Percentiles rank a stretch among this genome's conserved stretches.
Evolutionary conservation across 2,113 vertebrate species (phyloP).

Genomic region (Tympanuchus pallidicinctus): DNA sequence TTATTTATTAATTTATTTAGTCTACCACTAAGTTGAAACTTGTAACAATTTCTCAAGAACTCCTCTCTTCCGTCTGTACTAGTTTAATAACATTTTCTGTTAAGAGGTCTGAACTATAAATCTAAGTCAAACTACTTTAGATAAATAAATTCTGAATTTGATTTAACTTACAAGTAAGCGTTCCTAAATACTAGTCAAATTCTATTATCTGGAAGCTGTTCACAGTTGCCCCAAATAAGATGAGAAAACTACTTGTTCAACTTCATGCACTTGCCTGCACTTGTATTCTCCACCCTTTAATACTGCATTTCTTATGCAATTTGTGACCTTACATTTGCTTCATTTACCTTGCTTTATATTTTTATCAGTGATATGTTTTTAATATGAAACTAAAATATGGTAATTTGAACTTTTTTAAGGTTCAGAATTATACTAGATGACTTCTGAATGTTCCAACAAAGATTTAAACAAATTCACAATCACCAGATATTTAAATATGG

Average conservation of each 20-base stretch:
- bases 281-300: fast-evolving
- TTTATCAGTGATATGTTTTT: background rate
- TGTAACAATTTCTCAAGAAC: background rate
- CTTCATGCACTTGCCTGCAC: background rate
- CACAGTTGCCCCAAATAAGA: background rate
- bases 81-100: background rate
- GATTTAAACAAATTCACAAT: background rate
- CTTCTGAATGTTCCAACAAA: background rate
- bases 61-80: background rate
- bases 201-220: background rate
- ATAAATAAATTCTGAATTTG: background rate
- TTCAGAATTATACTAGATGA: background rate
- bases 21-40: background rate
- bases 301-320: background rate
- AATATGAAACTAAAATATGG: background rate
- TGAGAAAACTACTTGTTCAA: background rate
- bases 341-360: background rate
- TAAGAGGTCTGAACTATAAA: background rate
- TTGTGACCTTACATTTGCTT: background rate
- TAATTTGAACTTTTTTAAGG: background rate
- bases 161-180: background rate
- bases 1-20: background rate
- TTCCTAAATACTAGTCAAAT: background rate
- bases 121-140: background rate
- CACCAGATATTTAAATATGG: background rate